Conservation (phyloP, 2,113 vertebrate species). For the Falcunculus frontatus region DNA sequence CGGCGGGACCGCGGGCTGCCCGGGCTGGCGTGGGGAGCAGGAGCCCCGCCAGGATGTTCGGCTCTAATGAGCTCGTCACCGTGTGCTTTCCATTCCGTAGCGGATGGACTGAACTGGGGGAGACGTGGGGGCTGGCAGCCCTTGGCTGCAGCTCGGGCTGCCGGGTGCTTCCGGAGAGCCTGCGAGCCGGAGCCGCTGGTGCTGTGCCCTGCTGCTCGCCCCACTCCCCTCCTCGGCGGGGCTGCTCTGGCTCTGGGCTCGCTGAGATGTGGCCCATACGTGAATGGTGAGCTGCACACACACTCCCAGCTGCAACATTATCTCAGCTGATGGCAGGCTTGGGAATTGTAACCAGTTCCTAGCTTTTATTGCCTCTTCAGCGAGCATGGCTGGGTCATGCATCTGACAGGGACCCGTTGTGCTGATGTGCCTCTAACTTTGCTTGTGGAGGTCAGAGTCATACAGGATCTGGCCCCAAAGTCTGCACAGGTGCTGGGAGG, state of each 20-base stretch:
- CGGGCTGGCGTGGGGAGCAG: rapidly evolving
- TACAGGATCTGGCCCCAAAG: background rate
- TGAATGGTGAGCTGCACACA: background rate
- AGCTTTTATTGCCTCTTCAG: background rate
- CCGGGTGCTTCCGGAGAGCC: background rate
- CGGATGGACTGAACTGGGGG: rapidly evolving
- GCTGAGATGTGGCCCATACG: background rate
- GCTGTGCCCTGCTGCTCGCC: background rate
- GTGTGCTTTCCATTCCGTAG: rapidly evolving
- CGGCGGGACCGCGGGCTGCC: background rate
- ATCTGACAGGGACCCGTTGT: background rate
- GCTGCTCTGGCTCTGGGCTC: background rate
- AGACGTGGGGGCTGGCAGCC: background rate
- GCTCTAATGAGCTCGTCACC: rapidly evolving
- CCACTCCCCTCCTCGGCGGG: rapidly evolving
- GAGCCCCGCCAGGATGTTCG: background rate
- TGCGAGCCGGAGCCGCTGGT: rapidly evolving
- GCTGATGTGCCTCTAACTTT: background rate
- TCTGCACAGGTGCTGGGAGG: background rate
- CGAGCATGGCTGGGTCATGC: background rate
- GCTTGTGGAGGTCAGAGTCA: background rate
- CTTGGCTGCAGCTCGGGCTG: background rate
- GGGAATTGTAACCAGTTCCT: background rate
- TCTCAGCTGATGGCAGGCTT: background rate
- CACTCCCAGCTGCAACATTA: background rate